A percentile compares a stretch with the other conserved stretches of the same genome.
phyloP scores from a whole-genome alignment of 2,888 invertebrate genomes.

The Torymus texanus region DNA sequence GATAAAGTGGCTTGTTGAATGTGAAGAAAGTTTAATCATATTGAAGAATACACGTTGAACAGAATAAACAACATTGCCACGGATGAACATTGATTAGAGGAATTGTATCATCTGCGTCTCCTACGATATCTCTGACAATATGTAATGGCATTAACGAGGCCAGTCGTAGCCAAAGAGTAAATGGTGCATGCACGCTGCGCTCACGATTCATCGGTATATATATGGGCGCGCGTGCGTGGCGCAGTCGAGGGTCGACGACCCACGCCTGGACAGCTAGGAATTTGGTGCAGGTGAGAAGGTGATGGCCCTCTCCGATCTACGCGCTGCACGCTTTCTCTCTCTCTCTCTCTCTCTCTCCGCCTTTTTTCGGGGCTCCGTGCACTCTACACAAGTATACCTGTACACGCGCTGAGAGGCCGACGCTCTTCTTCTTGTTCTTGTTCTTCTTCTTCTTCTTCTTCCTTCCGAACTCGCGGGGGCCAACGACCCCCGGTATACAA shows the following conservation, averaged over 20 bases:
- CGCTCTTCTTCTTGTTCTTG: constrained; percentile 1
- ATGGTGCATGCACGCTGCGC: too few relatives aligned
- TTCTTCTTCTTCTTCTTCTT: constrained; percentile 39
- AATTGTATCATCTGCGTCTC: too few relatives aligned
- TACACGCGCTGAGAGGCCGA: too few relatives aligned
- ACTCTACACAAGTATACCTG: neutral
- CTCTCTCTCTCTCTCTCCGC: constrained; percentile 48
- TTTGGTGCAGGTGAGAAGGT: constrained; percentile 73
- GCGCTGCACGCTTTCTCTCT: neutral
- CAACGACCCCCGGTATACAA: constrained; percentile 41
- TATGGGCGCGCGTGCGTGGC: constrained; percentile 9
- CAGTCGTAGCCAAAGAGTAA: too few relatives aligned
- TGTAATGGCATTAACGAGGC: too few relatives aligned
- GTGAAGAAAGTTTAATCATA: too few relatives aligned
- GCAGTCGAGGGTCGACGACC: constrained; percentile 66
- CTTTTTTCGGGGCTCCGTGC: neutral
- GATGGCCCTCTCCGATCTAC: constrained; percentile 26
- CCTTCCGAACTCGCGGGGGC: constrained; percentile 40
- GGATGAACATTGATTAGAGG: too few relatives aligned
- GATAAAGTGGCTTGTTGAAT: too few relatives aligned
- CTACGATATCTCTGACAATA: too few relatives aligned
- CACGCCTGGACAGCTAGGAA: constrained; percentile 69
- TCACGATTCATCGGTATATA: too few relatives aligned
- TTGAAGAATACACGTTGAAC: too few relatives aligned
- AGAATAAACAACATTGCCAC: too few relatives aligned